These are phyloP conservation scores for Atopsyche davidsoni DNA, from an alignment of 1,140 invertebrate genomes.

Conservation along the genomic window DNA sequence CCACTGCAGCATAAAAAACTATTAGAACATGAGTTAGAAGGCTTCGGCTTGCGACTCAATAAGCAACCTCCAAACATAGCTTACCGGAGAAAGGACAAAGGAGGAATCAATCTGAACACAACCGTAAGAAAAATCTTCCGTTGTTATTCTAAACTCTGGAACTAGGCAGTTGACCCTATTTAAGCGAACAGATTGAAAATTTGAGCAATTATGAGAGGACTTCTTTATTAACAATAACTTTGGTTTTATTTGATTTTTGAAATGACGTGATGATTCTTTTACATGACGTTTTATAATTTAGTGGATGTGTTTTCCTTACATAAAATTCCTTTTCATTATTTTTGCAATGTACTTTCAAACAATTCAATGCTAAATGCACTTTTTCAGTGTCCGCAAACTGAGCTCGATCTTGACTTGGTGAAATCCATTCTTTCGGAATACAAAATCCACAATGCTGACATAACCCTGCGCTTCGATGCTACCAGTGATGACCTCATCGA, in stretches of 20 bases:
- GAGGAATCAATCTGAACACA: slow-evolving; percentile 53
- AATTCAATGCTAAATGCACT: too few relatives aligned
- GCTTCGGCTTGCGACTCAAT: slow-evolving; percentile 95
- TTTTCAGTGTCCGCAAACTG: slow-evolving; percentile 78
- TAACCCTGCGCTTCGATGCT: slow-evolving; percentile 90
- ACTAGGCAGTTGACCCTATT: too few relatives aligned
- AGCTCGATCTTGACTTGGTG: slow-evolving; percentile 92
- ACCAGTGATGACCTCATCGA: slow-evolving; percentile 98
- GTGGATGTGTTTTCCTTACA: too few relatives aligned
- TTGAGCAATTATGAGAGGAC: too few relatives aligned
- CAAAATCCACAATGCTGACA: slow-evolving; percentile 98
- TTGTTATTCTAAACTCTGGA: background rate
- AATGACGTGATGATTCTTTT: too few relatives aligned
- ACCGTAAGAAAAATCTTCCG: slow-evolving; percentile 36
- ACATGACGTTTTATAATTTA: too few relatives aligned
- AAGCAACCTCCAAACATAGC: slow-evolving; percentile 96
- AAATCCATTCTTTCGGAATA: slow-evolving; percentile 97
- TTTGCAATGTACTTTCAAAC: too few relatives aligned
- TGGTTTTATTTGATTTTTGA: too few relatives aligned
- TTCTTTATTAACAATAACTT: too few relatives aligned
- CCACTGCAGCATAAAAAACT: slow-evolving; percentile 94
- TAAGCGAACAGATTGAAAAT: too few relatives aligned
- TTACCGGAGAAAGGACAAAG: slow-evolving; percentile 97
- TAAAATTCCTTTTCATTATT: too few relatives aligned
- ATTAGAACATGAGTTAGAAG: slow-evolving; percentile 97